phyloP scores from a whole-genome alignment of 53 echinoderm and acorn worm genomes.

The Hippasteria phrygiana region DNA sequence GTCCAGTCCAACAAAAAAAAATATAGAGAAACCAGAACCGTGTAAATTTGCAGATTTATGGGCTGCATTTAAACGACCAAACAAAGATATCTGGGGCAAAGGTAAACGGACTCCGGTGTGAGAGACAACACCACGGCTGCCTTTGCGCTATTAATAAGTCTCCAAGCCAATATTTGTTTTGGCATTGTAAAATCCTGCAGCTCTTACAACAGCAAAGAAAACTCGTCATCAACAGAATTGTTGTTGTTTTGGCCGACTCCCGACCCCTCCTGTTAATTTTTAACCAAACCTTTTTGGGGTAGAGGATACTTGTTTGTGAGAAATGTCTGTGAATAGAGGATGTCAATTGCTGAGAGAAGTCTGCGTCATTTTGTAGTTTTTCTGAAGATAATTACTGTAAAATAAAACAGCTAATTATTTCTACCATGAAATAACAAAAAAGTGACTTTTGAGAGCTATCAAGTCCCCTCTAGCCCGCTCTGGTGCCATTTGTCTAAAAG shows the following conservation, averaged over 20 bases:
- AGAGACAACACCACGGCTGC: not conserved
- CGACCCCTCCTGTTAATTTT: not conserved
- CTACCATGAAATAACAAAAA: too few species aligned
- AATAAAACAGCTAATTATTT: too few species aligned
- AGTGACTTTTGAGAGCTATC: too few species aligned
- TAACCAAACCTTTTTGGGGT: not conserved
- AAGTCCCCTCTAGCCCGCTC: too few species aligned
- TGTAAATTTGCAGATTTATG: conserved; percentile 13
- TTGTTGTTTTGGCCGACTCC: conserved; percentile 1
- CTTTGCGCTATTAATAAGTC: conserved; percentile 27
- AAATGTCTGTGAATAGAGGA: too few species aligned
- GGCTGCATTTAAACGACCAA: not conserved
- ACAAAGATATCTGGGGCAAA: conserved; percentile 11
- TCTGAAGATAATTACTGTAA: too few species aligned
- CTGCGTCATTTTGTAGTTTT: too few species aligned
- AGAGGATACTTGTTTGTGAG: too few species aligned
- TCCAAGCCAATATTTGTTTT: conserved; percentile 28
- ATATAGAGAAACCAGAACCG: not conserved
- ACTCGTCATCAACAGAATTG: conserved; percentile 31
- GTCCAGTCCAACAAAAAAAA: not conserved
- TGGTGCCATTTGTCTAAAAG: too few species aligned
- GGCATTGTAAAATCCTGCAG: conserved; percentile 20
- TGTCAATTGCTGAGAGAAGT: too few species aligned
- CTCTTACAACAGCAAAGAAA: not conserved
- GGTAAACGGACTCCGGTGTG: conserved; percentile 8